A percentile compares a stretch with the other conserved stretches of the same genome.
Evolutionary conservation across 1,140 invertebrate species (phyloP).

Genomic region (Drosophila ercepeae): DNA sequence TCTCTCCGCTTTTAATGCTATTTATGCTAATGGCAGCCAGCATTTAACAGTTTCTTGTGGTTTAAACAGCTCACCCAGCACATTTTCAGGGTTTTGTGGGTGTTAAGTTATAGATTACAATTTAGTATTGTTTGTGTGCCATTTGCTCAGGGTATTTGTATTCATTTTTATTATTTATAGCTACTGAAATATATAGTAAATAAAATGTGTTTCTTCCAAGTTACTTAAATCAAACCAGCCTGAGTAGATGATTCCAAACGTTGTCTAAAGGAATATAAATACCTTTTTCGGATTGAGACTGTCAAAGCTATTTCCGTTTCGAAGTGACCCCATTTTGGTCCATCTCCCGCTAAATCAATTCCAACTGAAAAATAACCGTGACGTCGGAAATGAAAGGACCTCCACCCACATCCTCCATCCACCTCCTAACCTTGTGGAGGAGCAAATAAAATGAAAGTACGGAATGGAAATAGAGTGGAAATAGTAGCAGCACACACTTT

Average conservation of each 20-base stretch:
- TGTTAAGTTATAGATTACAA: conserved; percentile 29
- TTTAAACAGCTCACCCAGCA: conserved; percentile 14
- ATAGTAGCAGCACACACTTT: conserved; percentile 35
- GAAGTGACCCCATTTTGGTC: conserved; percentile 49
- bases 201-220: too few species aligned
- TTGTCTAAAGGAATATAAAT: conserved; percentile 26
- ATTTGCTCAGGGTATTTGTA: conserved; percentile 26
- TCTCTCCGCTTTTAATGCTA: conserved; percentile 37
- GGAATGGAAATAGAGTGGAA: conserved; percentile 48
- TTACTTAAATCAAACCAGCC: neutral
- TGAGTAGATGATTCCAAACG: neutral
- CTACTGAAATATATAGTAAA: neutral
- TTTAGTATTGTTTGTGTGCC: neutral
- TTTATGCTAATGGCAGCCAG: conserved; percentile 53
- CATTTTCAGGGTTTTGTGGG: conserved; percentile 9
- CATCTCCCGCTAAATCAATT: conserved; percentile 63
- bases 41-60: conserved; percentile 44
- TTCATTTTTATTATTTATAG: conserved; percentile 24
- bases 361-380: conserved; percentile 58
- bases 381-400: conserved; percentile 56
- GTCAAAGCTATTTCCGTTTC: conserved; percentile 69
- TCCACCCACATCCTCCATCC: conserved; percentile 6
- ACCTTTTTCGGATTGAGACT: conserved; percentile 46
- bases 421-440: conserved; percentile 3
- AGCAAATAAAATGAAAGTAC: conserved; percentile 48